Percentiles rank a stretch among this genome's conserved stretches.
phyloP scores from a whole-genome alignment of 2,797 vertebrate species.

The Pseudochromis fuscus region DNA sequence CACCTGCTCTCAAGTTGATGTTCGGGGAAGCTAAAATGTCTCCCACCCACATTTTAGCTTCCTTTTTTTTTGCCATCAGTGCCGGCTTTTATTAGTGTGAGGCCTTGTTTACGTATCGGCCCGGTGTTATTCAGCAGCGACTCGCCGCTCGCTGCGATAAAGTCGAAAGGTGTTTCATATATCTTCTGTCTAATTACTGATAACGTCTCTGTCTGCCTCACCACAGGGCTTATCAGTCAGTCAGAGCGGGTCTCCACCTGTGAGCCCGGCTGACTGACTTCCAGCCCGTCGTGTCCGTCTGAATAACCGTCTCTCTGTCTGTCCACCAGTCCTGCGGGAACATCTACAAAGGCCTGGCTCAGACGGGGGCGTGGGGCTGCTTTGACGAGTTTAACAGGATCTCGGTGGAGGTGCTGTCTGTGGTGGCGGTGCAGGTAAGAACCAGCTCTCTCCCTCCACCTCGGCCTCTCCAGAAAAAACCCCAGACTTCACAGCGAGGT shows the following conservation, averaged over 20 bases:
- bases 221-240: slow-evolving; percentile 8
- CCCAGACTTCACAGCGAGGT: not conserved
- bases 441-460: not conserved
- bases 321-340: slow-evolving; percentile 93
- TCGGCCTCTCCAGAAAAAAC: slow-evolving; percentile 3
- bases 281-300: slow-evolving; percentile 11
- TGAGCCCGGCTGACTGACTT: not conserved
- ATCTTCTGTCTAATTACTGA: slow-evolving; percentile 36
- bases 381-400: slow-evolving; percentile 99
- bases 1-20: slow-evolving; percentile 42
- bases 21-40: slow-evolving; percentile 43
- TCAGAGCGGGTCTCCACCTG: slow-evolving; percentile 1
- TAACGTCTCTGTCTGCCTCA: slow-evolving; percentile 1
- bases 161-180: slow-evolving; percentile 11
- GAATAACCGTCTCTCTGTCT: slow-evolving; percentile 33
- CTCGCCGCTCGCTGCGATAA: slow-evolving; percentile 24
- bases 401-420: slow-evolving; percentile 96
- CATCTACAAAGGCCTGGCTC: slow-evolving; percentile 98
- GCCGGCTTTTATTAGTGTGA: slow-evolving; percentile 38
- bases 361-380: slow-evolving; percentile 98
- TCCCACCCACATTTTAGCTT: slow-evolving; percentile 29
- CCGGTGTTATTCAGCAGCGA: slow-evolving; percentile 30
- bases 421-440: slow-evolving; percentile 96
- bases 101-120: slow-evolving; percentile 34
- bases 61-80: slow-evolving; percentile 32